These are phyloP conservation scores for Squalus acanthias DNA, from an alignment of 2,797 vertebrate species.

Conservation along the genomic window DNA sequence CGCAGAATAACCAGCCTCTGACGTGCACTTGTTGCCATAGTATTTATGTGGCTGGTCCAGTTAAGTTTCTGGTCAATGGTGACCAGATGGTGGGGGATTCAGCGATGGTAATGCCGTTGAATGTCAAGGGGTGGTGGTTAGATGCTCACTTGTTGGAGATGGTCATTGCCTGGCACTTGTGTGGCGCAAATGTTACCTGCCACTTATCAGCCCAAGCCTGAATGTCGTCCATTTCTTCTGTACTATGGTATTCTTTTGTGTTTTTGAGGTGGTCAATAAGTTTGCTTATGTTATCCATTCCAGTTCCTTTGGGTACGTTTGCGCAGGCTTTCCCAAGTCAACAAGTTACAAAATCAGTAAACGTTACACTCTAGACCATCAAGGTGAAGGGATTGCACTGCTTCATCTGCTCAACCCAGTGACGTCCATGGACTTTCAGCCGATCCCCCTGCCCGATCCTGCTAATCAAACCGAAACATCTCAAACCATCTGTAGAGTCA, in stretches of 20 bases:
- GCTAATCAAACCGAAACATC: not conserved
- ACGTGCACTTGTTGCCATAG: too few species aligned
- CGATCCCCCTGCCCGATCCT: not conserved
- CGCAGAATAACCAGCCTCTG: too few species aligned
- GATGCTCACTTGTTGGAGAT: too few species aligned
- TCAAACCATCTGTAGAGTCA: slow-evolving; percentile 1
- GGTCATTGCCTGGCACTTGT: too few species aligned
- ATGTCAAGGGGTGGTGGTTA: too few species aligned
- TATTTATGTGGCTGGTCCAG: too few species aligned
- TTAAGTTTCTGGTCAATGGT: too few species aligned
- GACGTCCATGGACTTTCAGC: not conserved
- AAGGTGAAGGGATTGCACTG: not conserved
- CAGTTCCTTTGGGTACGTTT: not conserved
- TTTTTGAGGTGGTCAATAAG: not conserved
- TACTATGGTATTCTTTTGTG: not conserved
- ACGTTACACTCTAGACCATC: not conserved
- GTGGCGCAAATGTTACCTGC: too few species aligned
- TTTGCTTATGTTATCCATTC: not conserved
- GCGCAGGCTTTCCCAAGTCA: not conserved
- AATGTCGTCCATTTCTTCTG: too few species aligned
- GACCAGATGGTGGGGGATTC: too few species aligned
- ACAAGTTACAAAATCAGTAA: not conserved
- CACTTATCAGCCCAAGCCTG: too few species aligned
- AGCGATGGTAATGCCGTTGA: too few species aligned
- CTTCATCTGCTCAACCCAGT: not conserved